These are phyloP conservation scores for Macaca nemestrina DNA, from an alignment of 2,113 vertebrate genomes.

Conservation along the genomic window DNA sequence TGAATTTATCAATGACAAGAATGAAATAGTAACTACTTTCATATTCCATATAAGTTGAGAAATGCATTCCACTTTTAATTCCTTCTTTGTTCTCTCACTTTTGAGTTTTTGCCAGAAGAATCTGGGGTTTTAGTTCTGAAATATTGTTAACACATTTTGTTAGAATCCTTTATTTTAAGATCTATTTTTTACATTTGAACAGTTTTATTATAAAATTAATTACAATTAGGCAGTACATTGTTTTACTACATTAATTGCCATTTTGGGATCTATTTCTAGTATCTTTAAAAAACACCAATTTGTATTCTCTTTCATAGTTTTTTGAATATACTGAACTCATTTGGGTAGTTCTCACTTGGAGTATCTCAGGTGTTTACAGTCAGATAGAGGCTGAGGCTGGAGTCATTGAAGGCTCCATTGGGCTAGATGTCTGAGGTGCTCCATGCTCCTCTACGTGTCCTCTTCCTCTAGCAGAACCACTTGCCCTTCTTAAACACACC, in stretches of 20 bases:
- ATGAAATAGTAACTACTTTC: neutral
- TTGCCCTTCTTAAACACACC: neutral
- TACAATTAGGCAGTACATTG: neutral
- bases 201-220: neutral
- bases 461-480: neutral
- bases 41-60: neutral
- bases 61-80: neutral
- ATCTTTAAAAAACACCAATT: neutral
- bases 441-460: neutral
- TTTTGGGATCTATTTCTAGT: neutral
- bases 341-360: neutral
- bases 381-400: neutral
- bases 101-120: neutral
- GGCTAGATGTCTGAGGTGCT: neutral
- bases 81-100: neutral
- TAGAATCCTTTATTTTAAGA: neutral
- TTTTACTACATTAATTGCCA: neutral
- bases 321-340: neutral
- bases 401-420: neutral
- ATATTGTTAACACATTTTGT: neutral
- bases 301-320: neutral
- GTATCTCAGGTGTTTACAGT: neutral
- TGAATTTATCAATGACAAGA: neutral
- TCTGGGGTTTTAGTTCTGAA: neutral
- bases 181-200: neutral